Evolutionary conservation across 2,797 vertebrate species (phyloP).

Genomic region (Meda fulgida): DNA sequence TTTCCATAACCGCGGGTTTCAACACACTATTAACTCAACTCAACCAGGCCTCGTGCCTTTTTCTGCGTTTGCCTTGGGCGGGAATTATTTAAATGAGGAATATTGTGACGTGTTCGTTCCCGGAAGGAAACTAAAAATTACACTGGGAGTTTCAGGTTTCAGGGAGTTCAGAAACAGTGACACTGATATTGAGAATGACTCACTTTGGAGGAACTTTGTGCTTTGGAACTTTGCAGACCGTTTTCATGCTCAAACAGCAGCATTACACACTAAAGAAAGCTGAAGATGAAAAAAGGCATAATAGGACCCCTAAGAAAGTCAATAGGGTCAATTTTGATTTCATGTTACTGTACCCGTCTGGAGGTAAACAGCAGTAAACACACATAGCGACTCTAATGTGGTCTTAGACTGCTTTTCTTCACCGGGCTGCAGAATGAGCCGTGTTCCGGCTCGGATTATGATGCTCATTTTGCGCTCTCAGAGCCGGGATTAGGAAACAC

Average conservation of each 20-base stretch:
- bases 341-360: neutral
- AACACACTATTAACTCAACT: neutral
- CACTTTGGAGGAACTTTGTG: neutral
- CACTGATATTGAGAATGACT: neutral
- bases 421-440: constrained; percentile 67
- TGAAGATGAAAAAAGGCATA: neutral
- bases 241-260: neutral
- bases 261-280: neutral
- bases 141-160: too few relatives aligned
- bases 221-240: neutral
- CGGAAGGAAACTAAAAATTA: neutral
- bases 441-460: constrained; percentile 71
- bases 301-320: neutral
- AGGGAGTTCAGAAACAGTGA: neutral
- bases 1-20: neutral
- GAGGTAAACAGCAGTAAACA: constrained; percentile 1
- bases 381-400: constrained; percentile 12
- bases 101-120: neutral
- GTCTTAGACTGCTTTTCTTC: constrained; percentile 38
- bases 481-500: constrained; percentile 74
- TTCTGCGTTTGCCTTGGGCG: neutral
- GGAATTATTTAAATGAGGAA: neutral
- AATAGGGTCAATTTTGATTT: neutral
- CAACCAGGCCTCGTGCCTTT: neutral
- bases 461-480: constrained; percentile 72